Evolutionary conservation across 2,113 vertebrate species (phyloP), one percentile per base, ranked within the genome.

Genomic region (Ahaetulla prasina): DNA sequence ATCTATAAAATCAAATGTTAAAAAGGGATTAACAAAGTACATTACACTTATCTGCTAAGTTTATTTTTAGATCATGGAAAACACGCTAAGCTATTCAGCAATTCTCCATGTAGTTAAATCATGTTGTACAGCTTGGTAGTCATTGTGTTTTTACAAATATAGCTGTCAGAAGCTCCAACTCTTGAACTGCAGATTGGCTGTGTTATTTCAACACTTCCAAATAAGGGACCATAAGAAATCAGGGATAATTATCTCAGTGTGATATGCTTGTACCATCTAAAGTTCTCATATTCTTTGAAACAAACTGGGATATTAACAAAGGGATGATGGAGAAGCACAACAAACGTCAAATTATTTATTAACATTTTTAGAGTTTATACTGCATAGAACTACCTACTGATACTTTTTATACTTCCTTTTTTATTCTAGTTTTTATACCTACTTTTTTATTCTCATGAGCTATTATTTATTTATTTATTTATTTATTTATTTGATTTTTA

Each of bases 11-110:
- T 22, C 68, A 18, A 93, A 92, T 2, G 89, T 8, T 30, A 0
- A 3, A 52, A 47, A 1, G 2, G 23, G 88, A 93, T 86, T 22
- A 50, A 88, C 85, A 18, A 4, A 84, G 89, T 91, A 90, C 52
- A 55, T 22, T 49, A 52, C 92, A 74, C 0, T 18, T n/a, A 86
- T 86, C 90, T 39, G 20, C 20, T 87, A 88, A n/a, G 22, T 18
- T 27, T 85, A n/a, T 45, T 35, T 90, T 88, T 89, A 39, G 18
- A 93, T 91, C 1, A 45, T 91, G 91, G 8, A 85, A 54, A 86
- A 20, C 43, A 35, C 52, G 52, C 84, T 93, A 27, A 52, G 55
- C 16, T 96, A 88, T 93, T 88, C 94, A 90, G 74, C 52, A 93
- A 89, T 27, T 90, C 74, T 94, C 92, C n/a, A 39, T 74, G 88